Evolutionary conservation across 2,888 invertebrate species (phyloP), one percentile per base, ranked within the genome.

Genomic region (Ectropis crepuscularia): DNA sequence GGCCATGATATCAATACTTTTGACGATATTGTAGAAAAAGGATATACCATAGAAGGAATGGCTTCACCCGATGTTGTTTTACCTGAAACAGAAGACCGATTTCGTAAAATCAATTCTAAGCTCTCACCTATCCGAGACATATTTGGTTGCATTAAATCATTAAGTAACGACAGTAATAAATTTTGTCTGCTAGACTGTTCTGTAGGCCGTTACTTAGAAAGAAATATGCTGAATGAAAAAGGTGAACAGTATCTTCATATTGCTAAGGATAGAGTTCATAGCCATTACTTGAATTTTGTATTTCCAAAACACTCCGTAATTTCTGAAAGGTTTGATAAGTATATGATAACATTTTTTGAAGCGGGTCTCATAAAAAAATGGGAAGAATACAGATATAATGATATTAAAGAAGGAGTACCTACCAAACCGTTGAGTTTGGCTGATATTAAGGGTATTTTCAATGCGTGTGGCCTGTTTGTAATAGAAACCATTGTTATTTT

Each of bases 101-200:
- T 82, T 69, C 68, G 65, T 9, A 82, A 74, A 63, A 82, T 93
- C 7, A 91, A 89, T 63, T 82, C 85, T 1, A 88, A 81, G 71
- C 67, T 91, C 6, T 80, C 83, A 10, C 71, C 82, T 0, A 78
- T 83, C 42, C 69, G 70, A 46, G 79, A 86, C 67, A 63, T 88
- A 48, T 86, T 76, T 57, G 77, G 70, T 10, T 93, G 93, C 68
- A 74, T 88, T 1, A 74, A 76, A 4, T 67, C 76, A 60, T 78
- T 93, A 74, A 71, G 53, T n/a, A 83, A 83, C 49, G 85, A 90
- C 53, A 82, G 79, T 46, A 74, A 69, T 6, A 82, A 84, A 61
- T 89, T 92, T 75, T 93, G 93, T 72, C 76, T 92, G 6, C 70
- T 90, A 11, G 93, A 93, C 64, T 93, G 93, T 71, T 80, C 91